Base-by-base conservation (phyloP, 2,113 vertebrate genomes). In the Campylorhamphus procurvoides region DNA sequence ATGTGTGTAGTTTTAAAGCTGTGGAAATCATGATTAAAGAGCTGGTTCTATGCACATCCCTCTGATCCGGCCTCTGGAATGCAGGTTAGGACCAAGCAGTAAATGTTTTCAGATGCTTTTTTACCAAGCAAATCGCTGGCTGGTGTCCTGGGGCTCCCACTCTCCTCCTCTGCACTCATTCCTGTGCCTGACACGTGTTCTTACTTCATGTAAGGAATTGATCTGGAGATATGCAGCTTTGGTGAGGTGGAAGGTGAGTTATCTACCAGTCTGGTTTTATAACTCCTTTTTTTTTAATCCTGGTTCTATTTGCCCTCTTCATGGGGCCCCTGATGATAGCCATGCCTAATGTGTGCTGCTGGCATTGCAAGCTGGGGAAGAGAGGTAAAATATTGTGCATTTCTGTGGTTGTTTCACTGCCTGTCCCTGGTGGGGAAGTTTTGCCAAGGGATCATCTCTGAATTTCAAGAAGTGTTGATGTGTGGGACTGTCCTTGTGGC, bases 341-440 rank as follows among this genome's bases (percentile, higher is more conserved):
- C 23, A 3, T 66, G 33, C 56, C 58, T 50, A 44, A 3, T 14
- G 19, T 2, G 2, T 7, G 44, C 24, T 66, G 84, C 33, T 76
- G 28, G 12, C 64, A 5, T 2, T 53, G 64, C 27, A 40, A 8
- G 24, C 12, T 84, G 60, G 35, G 59, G n/a, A 11, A 55, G 8
- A 16, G 5, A 19, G 12, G 22, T 25, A 14, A 63, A 85, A 74
- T 14, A 37, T 3, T 19, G 7, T 31, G 20, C 0, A 3, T 24
- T 56, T 74, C 29, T 82, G 62, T 40, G 62, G 8, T 23, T 44
- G 29, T 68, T 39, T 40, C 74, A 14, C 58, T 55, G 44, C 2
- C 35, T 50, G 29, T 25, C 39, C 0, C 0, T 10, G 55, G n/a
- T 1, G 4, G 42, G 44, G 18, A 67, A 4, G 55, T 19, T 84